phyloP scores from a whole-genome alignment of 2,113 vertebrate genomes.

The Pyxicephalus adspersus region DNA sequence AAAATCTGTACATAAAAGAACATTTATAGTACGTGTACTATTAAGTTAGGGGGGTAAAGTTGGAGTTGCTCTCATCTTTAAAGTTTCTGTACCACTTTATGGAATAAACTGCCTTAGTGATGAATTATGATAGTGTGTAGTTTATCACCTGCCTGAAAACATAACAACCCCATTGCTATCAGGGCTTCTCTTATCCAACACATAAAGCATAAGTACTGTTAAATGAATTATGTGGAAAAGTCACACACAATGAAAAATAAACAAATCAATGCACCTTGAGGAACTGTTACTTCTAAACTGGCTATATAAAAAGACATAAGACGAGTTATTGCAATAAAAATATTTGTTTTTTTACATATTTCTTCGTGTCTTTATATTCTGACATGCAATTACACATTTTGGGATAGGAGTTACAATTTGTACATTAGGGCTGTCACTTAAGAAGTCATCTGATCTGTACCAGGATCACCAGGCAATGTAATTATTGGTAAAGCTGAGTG shows the following conservation, averaged over 20 bases:
- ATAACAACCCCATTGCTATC: conserved; percentile 3
- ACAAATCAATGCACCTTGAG: conserved; percentile 19
- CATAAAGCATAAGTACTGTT: conserved; percentile 18
- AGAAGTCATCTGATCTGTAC: no score
- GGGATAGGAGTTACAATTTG: no score
- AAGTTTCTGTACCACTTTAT: neutral
- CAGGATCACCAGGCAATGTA: no score
- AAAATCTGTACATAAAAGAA: neutral
- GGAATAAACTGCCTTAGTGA: conserved; percentile 21
- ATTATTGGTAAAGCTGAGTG: no score
- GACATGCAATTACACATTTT: no score
- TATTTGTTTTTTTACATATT: neutral
- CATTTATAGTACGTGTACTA: conserved; percentile 1
- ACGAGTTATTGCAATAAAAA: neutral
- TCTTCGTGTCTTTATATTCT: neutral
- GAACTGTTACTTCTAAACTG: conserved; percentile 1
- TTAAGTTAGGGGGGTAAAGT: neutral
- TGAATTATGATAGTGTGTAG: conserved; percentile 4
- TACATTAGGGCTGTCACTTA: no score
- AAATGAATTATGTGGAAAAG: conserved; percentile 25
- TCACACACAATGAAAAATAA: conserved; percentile 7
- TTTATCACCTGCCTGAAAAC: conserved; percentile 29
- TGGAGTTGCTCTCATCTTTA: neutral
- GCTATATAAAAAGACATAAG: neutral
- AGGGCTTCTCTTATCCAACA: conserved; percentile 4